These are phyloP conservation scores for Beris chalybata DNA, from an alignment of 2,888 invertebrate genomes.

Conservation along the genomic window DNA sequence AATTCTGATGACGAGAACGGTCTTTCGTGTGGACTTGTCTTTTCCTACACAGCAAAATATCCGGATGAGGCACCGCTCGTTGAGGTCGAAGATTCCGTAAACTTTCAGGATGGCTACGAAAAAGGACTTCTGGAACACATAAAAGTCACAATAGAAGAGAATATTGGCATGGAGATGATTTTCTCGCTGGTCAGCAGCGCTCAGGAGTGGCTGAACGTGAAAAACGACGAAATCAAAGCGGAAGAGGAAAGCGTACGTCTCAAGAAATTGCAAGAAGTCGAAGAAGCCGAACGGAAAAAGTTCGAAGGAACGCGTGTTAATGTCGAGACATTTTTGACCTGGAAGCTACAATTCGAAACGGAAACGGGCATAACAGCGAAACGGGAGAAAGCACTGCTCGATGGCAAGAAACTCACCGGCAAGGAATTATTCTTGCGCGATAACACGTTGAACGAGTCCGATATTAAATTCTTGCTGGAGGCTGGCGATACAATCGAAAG, in stretches of 20 bases:
- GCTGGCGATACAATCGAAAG: constrained; percentile 61
- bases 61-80: constrained; percentile 85
- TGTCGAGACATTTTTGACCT: constrained; percentile 91
- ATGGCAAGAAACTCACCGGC: constrained; percentile 85
- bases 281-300: constrained; percentile 90
- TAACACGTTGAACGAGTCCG: constrained; percentile 91
- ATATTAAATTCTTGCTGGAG: constrained; percentile 92
- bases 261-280: constrained; percentile 70
- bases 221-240: constrained; percentile 78
- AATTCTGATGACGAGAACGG: constrained; percentile 69
- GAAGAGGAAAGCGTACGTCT: constrained; percentile 70
- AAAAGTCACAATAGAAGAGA: constrained; percentile 68
- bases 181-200: constrained; percentile 92
- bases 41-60: constrained; percentile 83
- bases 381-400: constrained; percentile 70
- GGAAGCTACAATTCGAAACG: constrained; percentile 91
- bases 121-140: constrained; percentile 68
- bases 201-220: constrained; percentile 88
- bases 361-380: constrained; percentile 79
- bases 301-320: constrained; percentile 96
- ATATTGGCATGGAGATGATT: constrained; percentile 96
- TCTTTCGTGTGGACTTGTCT: constrained; percentile 73
- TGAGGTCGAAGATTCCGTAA: constrained; percentile 74
- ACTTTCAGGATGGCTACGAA: constrained; percentile 73
- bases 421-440: constrained; percentile 92